Percentiles rank a stretch among this genome's conserved stretches.
Evolutionary conservation across 2,797 vertebrate genomes (phyloP).

Genomic region (Octomys mimax): DNA sequence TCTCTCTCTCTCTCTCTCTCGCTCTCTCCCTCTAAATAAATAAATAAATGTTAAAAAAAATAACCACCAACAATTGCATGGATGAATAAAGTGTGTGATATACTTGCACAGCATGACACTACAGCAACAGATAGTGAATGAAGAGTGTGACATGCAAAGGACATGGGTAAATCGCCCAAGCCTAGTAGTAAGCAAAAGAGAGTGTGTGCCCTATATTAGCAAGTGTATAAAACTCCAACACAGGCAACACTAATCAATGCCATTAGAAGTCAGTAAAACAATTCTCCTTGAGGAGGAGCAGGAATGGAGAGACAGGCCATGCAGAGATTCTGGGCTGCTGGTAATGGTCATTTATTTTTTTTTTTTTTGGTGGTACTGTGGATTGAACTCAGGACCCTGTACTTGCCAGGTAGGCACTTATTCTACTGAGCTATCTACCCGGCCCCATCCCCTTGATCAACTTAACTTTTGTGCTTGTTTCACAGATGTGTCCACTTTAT

Average conservation of each 20-base stretch:
- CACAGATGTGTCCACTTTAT: not conserved
- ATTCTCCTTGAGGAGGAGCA: not conserved
- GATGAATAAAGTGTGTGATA: not conserved
- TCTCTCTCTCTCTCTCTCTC: too few species aligned
- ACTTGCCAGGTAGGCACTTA: too few species aligned
- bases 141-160: not conserved
- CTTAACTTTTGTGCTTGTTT: not conserved
- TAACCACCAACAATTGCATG: too few species aligned
- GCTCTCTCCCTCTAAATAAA: too few species aligned
- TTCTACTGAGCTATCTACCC: too few species aligned
- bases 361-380: too few species aligned
- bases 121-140: not conserved
- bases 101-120: not conserved
- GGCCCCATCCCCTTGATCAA: not conserved
- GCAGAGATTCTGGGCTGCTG: not conserved
- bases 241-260: not conserved
- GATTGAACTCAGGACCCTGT: too few species aligned
- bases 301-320: not conserved
- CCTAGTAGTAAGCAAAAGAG: slow-evolving; percentile 8
- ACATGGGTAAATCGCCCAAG: not conserved
- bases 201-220: not conserved
- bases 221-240: not conserved
- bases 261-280: not conserved
- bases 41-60: too few species aligned
- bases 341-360: not conserved